Evolutionary conservation across 2,113 vertebrate genomes (phyloP).

Genomic region (Microcebus tavaratra): DNA sequence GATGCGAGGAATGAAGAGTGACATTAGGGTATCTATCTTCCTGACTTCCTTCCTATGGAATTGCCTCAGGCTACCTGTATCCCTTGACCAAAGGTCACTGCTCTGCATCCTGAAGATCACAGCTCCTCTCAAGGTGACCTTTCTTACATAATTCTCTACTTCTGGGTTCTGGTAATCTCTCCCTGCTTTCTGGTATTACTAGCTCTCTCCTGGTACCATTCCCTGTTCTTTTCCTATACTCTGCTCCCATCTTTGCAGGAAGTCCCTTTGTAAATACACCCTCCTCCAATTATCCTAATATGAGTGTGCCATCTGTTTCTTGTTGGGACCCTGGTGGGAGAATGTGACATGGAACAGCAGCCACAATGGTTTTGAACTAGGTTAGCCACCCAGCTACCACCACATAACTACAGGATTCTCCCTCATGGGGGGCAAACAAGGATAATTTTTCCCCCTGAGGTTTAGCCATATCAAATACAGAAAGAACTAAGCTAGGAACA

Average conservation of each 20-base stretch:
- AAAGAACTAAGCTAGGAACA: neutral
- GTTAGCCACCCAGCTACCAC: neutral
- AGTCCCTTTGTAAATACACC: neutral
- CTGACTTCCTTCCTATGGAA: neutral
- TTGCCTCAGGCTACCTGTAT: neutral
- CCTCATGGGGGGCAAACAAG: neutral
- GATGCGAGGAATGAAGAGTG: neutral
- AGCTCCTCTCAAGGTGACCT: neutral
- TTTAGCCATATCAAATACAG: neutral
- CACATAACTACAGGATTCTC: neutral
- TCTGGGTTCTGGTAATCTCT: neutral
- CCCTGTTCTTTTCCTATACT: neutral
- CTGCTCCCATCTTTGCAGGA: neutral
- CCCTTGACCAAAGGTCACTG: neutral
- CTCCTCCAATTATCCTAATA: neutral
- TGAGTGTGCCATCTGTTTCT: neutral
- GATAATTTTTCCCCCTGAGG: neutral
- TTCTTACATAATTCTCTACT: neutral
- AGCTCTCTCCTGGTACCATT: neutral
- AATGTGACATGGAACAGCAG: slow-evolving; percentile 2
- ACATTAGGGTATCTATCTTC: neutral
- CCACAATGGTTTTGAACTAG: slow-evolving; percentile 4
- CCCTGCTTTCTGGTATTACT: neutral
- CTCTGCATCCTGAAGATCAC: neutral
- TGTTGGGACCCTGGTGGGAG: neutral